A percentile compares a stretch with the other conserved stretches of the same genome.
These are phyloP conservation scores for Drosophila kambysellisi DNA, from an alignment of 2,888 invertebrate species.

Conservation along the genomic window DNA sequence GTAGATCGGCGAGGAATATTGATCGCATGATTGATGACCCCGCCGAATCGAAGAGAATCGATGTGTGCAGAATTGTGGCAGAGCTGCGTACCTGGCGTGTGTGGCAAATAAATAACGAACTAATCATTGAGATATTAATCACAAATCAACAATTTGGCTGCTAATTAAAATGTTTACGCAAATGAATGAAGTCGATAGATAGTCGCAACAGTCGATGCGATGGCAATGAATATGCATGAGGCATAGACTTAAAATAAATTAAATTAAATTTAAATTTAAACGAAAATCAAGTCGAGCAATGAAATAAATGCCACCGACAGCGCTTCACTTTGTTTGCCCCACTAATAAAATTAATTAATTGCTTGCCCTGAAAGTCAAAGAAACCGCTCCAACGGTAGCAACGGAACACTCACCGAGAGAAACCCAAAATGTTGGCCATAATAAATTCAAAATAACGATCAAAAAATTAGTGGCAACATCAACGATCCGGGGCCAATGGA, in stretches of 20 bases:
- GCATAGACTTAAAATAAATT: constrained; percentile 61
- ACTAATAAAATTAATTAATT: constrained; percentile 79
- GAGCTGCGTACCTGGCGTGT: constrained; percentile 2
- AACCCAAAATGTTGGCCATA: constrained; percentile 43
- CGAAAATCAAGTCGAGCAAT: constrained; percentile 32
- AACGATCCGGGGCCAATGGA: constrained; percentile 25
- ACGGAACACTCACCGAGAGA: not conserved
- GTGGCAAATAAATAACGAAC: constrained; percentile 67
- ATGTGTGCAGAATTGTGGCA: constrained; percentile 27
- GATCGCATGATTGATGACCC: constrained; percentile 59
- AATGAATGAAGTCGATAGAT: constrained; percentile 49
- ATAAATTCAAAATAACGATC: constrained; percentile 72
- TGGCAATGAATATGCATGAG: constrained; percentile 72
- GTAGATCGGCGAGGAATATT: constrained; percentile 26
- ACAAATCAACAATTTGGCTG: constrained; percentile 56
- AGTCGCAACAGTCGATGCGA: constrained; percentile 5
- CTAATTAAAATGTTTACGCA: constrained; percentile 79
- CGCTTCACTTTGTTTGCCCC: constrained; percentile 19
- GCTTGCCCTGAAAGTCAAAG: constrained; percentile 67
- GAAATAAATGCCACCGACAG: constrained; percentile 55
- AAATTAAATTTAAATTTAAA: constrained; percentile 72
- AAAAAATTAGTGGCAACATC: constrained; percentile 61
- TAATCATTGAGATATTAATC: constrained; percentile 73
- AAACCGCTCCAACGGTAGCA: constrained; percentile 61
- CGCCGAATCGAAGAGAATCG: constrained; percentile 11